Conservation (phyloP, 2,888 invertebrate species). For the Volucella inanis region DNA sequence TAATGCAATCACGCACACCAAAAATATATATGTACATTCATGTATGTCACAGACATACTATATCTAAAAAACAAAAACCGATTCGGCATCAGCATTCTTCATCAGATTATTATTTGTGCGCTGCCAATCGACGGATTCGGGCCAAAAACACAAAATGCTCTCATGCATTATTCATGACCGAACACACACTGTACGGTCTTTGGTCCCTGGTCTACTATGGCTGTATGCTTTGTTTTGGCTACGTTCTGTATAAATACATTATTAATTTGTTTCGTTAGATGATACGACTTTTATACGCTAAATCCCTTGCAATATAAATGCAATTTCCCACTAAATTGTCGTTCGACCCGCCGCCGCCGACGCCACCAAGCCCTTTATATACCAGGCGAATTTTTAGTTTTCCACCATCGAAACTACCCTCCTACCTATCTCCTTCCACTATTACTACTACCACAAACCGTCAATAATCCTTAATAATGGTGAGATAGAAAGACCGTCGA, state of each 20-base stretch:
- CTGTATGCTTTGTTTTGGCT: slow-evolving; percentile 70
- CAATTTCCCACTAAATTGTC: slow-evolving; percentile 65
- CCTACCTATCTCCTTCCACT: background rate
- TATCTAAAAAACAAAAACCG: slow-evolving; percentile 10
- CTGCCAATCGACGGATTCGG: slow-evolving; percentile 52
- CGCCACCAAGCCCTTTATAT: slow-evolving; percentile 58
- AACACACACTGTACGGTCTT: slow-evolving; percentile 23
- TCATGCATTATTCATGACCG: slow-evolving; percentile 72
- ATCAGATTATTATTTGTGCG: slow-evolving; percentile 66
- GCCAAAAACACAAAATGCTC: slow-evolving; percentile 43
- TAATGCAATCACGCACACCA: slow-evolving; percentile 53
- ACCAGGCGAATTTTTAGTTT: slow-evolving; percentile 26
- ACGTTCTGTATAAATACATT: slow-evolving; percentile 73
- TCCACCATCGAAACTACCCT: background rate
- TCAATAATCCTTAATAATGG: slow-evolving; percentile 67
- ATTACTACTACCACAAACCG: slow-evolving; percentile 28
- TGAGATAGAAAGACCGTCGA: background rate
- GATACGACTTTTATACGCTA: slow-evolving; percentile 68
- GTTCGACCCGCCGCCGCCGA: background rate
- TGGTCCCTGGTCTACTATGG: background rate
- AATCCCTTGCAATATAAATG: slow-evolving; percentile 74
- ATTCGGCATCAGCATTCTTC: slow-evolving; percentile 65
- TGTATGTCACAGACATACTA: background rate
- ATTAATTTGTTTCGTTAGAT: slow-evolving; percentile 75
- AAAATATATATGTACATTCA: too few species aligned